Evolutionary conservation across 1,140 invertebrate species (phyloP).

Genomic region (Drosophila elegans): DNA sequence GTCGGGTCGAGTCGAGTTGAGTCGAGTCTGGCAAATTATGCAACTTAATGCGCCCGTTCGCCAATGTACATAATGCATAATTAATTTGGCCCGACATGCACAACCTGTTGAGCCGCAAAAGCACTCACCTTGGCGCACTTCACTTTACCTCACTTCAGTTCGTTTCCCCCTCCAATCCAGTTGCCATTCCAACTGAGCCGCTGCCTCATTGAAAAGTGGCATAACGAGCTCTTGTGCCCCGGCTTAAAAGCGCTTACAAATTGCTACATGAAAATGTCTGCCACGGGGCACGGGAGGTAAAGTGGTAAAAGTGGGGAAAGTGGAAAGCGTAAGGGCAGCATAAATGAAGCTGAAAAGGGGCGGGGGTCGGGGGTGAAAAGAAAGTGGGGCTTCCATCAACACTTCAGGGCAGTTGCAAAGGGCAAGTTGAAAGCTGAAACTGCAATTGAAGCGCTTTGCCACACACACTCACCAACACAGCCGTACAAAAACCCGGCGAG

Average conservation of each 20-base stretch:
- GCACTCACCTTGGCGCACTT: constrained; percentile 28
- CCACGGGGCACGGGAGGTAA: neutral
- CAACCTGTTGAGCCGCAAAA: constrained; percentile 61
- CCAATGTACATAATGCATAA: constrained; percentile 74
- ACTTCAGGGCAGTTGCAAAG: constrained; percentile 56
- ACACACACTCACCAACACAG: constrained; percentile 22
- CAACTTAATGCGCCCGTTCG: constrained; percentile 76
- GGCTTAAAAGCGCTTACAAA: constrained; percentile 82
- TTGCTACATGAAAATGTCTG: constrained; percentile 72
- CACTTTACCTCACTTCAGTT: constrained; percentile 10
- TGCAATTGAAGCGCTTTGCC: constrained; percentile 76
- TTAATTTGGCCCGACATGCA: constrained; percentile 78
- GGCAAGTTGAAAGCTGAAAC: constrained; percentile 75
- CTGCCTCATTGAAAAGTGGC: constrained; percentile 75
- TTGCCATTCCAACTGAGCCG: constrained; percentile 31
- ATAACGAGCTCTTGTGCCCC: constrained; percentile 76
- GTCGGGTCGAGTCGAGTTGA: no score
- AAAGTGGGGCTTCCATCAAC: constrained; percentile 62
- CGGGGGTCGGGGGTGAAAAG: neutral
- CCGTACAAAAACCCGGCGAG: constrained; percentile 18
- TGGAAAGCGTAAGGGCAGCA: constrained; percentile 12
- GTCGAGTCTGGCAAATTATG: constrained; percentile 63
- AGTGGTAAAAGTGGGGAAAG: neutral
- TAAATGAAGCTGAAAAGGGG: constrained; percentile 19
- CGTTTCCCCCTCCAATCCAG: neutral